Evolutionary conservation across 1,140 invertebrate species (phyloP).

Genomic region (Drosophila murphyi): DNA sequence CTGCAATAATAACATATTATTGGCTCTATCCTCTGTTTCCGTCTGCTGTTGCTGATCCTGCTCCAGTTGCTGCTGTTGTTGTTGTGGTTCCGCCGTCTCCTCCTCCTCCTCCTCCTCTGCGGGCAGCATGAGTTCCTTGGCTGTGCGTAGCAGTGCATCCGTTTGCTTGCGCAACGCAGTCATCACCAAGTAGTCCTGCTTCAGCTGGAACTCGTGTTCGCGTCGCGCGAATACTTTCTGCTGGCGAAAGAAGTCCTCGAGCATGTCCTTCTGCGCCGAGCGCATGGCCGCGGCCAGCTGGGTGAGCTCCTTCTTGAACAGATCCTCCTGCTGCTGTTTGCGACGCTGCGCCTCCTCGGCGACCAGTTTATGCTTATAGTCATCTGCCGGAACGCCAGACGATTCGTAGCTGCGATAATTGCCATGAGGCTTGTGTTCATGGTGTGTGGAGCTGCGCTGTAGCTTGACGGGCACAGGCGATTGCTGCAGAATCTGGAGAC

Average conservation of each 20-base stretch:
- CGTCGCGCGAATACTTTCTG: conserved; percentile 68
- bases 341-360: conserved; percentile 45
- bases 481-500: conserved; percentile 14
- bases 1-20: conserved; percentile 4
- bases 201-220: conserved; percentile 76
- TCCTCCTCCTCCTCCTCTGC: background rate
- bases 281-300: conserved; percentile 64
- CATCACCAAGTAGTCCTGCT: conserved; percentile 70
- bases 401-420: background rate
- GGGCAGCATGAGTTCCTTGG: conserved; percentile 39
- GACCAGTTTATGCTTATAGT: conserved; percentile 3
- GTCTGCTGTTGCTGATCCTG: background rate
- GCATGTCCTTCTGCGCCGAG: conserved; percentile 64
- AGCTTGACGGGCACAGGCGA: conserved; percentile 63
- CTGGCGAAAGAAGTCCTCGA: conserved; percentile 70
- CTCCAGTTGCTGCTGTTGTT: conserved; percentile 20
- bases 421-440: conserved; percentile 13
- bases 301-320: conserved; percentile 60
- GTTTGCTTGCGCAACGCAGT: conserved; percentile 69
- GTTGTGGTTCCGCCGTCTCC: background rate
- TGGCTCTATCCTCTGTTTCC: conserved; percentile 1
- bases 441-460: conserved; percentile 53
- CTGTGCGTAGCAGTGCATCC: conserved; percentile 49
- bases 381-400: conserved; percentile 13
- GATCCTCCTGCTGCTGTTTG: conserved; percentile 47